A percentile compares a stretch with the other conserved stretches of the same genome.
These are phyloP conservation scores for Chinchilla lanigera DNA, from an alignment of 2,113 vertebrate genomes.

Conservation along the genomic window DNA sequence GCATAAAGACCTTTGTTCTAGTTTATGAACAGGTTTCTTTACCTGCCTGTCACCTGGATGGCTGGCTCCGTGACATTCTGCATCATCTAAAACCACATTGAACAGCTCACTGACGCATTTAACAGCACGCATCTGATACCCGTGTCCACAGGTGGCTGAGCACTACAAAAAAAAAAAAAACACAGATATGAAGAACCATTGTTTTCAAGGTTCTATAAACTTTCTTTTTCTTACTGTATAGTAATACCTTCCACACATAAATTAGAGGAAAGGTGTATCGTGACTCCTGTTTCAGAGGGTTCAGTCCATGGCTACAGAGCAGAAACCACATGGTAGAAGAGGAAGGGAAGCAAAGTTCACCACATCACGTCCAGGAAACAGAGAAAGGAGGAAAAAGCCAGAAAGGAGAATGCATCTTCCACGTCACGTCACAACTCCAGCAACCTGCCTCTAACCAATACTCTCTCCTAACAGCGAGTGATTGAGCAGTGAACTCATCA, in stretches of 20 bases:
- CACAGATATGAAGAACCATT: background rate
- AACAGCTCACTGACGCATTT: constrained; percentile 90
- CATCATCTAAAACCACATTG: constrained; percentile 86
- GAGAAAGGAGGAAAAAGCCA: background rate
- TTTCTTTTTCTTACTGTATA: background rate
- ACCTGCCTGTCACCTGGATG: constrained; percentile 94
- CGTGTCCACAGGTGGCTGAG: constrained; percentile 92
- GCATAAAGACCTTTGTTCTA: background rate
- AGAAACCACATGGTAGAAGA: background rate
- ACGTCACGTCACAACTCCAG: background rate
- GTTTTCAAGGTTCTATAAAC: background rate
- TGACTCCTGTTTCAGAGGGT: background rate
- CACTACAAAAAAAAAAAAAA: constrained; percentile 88
- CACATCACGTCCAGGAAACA: background rate
- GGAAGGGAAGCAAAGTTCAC: background rate
- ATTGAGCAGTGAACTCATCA: background rate
- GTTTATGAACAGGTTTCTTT: background rate
- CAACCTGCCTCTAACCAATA: background rate
- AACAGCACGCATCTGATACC: constrained; percentile 94
- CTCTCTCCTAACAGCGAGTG: background rate
- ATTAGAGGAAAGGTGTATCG: background rate
- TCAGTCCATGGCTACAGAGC: background rate
- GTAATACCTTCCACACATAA: background rate
- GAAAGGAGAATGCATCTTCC: background rate
- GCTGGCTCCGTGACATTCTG: constrained; percentile 90